These are phyloP conservation scores for Sebastes alutus DNA, from an alignment of 2,797 vertebrate genomes.

Conservation along the genomic window DNA sequence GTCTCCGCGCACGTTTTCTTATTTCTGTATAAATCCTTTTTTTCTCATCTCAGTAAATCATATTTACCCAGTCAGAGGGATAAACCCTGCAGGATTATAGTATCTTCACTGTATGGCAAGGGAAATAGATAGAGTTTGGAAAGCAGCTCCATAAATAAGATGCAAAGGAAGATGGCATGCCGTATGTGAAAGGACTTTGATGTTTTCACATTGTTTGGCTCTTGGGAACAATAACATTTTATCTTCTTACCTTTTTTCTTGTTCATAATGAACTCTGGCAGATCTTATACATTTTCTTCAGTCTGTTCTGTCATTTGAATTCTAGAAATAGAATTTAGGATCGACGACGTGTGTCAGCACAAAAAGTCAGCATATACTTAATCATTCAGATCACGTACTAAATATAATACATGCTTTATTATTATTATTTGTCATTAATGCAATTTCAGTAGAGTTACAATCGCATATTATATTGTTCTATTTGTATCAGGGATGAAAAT, in stretches of 20 bases:
- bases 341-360: not conserved
- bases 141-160: conserved; percentile 52
- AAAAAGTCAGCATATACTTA: not conserved
- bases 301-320: conserved; percentile 8
- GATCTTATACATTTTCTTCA: not conserved
- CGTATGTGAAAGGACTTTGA: conserved; percentile 22
- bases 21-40: conserved; percentile 61
- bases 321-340: not conserved
- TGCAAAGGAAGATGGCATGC: conserved; percentile 27
- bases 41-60: conserved; percentile 67
- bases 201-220: conserved; percentile 18
- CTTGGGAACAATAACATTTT: conserved; percentile 25
- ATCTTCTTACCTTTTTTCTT: conserved; percentile 8
- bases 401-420: not conserved
- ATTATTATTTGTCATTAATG: not conserved
- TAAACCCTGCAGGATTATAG: conserved; percentile 55
- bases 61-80: conserved; percentile 64
- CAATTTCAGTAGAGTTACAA: not conserved
- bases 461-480: not conserved
- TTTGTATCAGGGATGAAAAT: not conserved
- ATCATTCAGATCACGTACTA: not conserved
- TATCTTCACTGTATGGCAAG: conserved; percentile 14
- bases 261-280: conserved; percentile 19
- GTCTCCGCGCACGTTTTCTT: conserved; percentile 58
- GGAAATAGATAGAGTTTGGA: conserved; percentile 40